Base-by-base conservation (phyloP, 2,113 vertebrate species). In the Carassius gibelio region DNA sequence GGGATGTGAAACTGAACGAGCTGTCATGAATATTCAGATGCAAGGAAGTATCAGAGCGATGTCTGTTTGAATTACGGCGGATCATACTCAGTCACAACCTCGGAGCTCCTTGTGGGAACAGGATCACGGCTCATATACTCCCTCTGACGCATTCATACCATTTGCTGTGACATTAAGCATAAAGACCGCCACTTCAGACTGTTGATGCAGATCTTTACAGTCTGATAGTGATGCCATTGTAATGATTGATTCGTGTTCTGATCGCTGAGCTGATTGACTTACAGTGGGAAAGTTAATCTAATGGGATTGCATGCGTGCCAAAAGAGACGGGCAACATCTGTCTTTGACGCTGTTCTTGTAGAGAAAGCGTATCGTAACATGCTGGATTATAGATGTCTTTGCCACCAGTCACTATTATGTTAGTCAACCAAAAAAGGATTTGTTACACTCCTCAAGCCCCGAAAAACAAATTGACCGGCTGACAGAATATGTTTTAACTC, bases 11-110 rank as follows among this genome's bases (percentile, higher is more conserved):
- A 68, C 59, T 64, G 71, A 50, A 79, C 50, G 23, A 80, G 71
- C 34, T 69, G 8, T 81, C 84, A 74, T 66, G 71, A 86, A 81
- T 81, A 85, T 81, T 85, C 55, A 45, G 23, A 72, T 85, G 64
- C 36, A 7, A 74, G 13, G 55, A 30, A 57, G 57, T 75, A 81
- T 86, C 78, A 75, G 61, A 74, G 74, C 13, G 21, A 45, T 26
- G 69, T 64, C 77, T 50, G 57, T 81, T 82, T 86, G 36, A 86
- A 74, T 75, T 81, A 86, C 23, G 15, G 71, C 6, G 19, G 61
- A 82, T 76, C 72, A 75, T 38, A 75, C 57, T 78, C 45, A 38
- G 42, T 69, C 59, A 42, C 57, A 82, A 52, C 59, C 78, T 75
- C 71, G 0, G 15, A 48, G 30, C 45, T 61, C 17, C 6, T 4